phyloP scores from a whole-genome alignment of 1,140 invertebrate genomes.

The Vollenhovia emeryi region DNA sequence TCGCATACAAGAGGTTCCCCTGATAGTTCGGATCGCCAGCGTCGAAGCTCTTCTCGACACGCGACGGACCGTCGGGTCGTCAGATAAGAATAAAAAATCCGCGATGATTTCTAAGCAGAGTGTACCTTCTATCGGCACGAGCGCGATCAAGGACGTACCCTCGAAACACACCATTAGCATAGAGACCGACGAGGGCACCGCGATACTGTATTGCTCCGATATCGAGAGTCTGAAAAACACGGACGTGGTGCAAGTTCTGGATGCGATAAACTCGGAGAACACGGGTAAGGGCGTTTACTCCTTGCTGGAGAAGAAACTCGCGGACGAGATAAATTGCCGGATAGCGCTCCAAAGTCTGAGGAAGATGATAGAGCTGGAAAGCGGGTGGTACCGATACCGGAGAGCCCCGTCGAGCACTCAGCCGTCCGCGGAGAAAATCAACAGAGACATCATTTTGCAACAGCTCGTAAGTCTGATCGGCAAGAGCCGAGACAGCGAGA shows the following conservation, averaged over 20 bases:
- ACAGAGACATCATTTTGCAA: conserved; percentile 81
- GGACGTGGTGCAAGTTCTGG: conserved; percentile 80
- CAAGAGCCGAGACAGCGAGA: conserved; percentile 78
- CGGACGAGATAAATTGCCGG: conserved; percentile 84
- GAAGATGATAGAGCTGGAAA: conserved; percentile 86
- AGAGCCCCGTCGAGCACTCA: conserved; percentile 60
- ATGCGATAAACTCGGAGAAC: conserved; percentile 78
- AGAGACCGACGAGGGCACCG: conserved; percentile 75
- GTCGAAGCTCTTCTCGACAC: conserved; percentile 54
- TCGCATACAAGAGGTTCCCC: conserved; percentile 89
- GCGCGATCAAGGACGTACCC: conserved; percentile 15
- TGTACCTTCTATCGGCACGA: not conserved
- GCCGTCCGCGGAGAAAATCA: conserved; percentile 24
- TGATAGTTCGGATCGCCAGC: conserved; percentile 87
- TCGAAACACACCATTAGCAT: conserved; percentile 68
- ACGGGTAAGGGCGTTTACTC: conserved; percentile 76
- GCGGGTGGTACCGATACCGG: conserved; percentile 71
- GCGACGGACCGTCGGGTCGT: not conserved
- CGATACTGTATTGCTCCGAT: conserved; percentile 73
- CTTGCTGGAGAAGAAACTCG: conserved; percentile 82
- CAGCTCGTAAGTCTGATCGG: conserved; percentile 84
- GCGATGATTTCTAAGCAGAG: not conserved
- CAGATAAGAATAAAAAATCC: conserved; percentile 36
- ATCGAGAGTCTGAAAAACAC: conserved; percentile 76
- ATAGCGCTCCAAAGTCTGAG: conserved; percentile 85